These are phyloP conservation scores for Mylabris sibirica DNA, from an alignment of 2,888 invertebrate genomes.

Conservation along the genomic window DNA sequence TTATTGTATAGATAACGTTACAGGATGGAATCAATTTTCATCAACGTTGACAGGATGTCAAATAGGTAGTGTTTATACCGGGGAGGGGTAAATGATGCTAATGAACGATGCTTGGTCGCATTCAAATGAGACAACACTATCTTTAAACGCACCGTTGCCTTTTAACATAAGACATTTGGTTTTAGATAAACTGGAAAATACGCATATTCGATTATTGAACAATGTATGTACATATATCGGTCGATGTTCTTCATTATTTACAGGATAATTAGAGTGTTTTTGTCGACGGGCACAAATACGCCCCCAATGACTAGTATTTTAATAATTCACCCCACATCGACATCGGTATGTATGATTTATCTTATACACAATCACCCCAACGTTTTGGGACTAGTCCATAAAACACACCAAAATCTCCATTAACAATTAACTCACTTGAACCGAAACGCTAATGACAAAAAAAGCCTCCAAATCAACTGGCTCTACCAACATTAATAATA, in stretches of 20 bases:
- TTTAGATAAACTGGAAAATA: conserved; percentile 26
- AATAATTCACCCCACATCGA: conserved; percentile 19
- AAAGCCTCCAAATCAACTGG: background rate
- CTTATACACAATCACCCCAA: conserved; percentile 16
- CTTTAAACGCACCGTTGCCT: conserved; percentile 41
- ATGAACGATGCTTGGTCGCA: conserved; percentile 39
- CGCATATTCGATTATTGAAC: conserved; percentile 21
- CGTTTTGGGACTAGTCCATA: background rate
- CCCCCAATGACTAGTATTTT: conserved; percentile 16
- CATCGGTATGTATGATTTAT: conserved; percentile 25
- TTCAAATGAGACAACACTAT: conserved; percentile 42
- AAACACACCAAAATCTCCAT: background rate
- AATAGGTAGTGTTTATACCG: conserved; percentile 43
- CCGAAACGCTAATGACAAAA: conserved; percentile 2
- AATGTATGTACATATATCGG: no score
- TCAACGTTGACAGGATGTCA: conserved; percentile 49
- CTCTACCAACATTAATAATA: background rate
- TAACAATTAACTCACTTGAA: conserved; percentile 1
- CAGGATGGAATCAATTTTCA: conserved; percentile 50
- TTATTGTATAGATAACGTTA: conserved; percentile 48
- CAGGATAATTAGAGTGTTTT: conserved; percentile 31
- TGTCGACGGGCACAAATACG: conserved; percentile 22
- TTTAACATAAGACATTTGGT: conserved; percentile 31
- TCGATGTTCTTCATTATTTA: conserved; percentile 29
- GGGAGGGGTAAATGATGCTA: conserved; percentile 44